Evolutionary conservation across 1,140 invertebrate species (phyloP).

Genomic region (Habropoda laboriosa): DNA sequence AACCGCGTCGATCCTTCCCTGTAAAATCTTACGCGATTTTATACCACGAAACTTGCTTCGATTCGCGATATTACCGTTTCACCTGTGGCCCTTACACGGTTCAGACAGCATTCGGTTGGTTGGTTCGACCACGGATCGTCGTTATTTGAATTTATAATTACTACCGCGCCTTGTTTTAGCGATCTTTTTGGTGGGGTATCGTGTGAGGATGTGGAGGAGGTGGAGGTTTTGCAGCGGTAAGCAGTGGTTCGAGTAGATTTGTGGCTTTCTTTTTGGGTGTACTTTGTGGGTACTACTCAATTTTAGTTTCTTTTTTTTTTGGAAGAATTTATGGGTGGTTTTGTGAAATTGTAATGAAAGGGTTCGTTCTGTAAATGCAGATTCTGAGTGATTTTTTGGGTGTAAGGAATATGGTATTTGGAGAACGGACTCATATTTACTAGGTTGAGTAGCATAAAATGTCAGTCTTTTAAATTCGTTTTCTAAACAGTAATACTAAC

Average conservation of each 20-base stretch:
- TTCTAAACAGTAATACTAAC: too few species aligned
- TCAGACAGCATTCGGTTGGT: slow-evolving; percentile 4
- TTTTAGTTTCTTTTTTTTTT: background rate
- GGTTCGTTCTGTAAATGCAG: too few species aligned
- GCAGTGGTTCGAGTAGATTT: background rate
- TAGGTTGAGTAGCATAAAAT: too few species aligned
- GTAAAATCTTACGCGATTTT: background rate
- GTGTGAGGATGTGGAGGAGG: background rate
- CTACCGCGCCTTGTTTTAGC: slow-evolving; percentile 34
- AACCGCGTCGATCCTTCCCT: slow-evolving; percentile 1
- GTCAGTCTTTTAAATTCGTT: too few species aligned
- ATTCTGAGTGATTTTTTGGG: too few species aligned
- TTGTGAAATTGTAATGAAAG: too few species aligned
- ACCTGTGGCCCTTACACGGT: background rate
- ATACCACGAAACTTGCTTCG: background rate
- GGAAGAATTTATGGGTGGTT: background rate
- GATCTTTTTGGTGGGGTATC: background rate
- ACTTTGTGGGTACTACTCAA: too few species aligned
- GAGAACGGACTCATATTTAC: too few species aligned
- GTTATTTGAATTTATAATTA: slow-evolving; percentile 50
- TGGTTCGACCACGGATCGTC: background rate
- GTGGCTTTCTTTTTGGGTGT: too few species aligned
- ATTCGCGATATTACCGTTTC: slow-evolving; percentile 9
- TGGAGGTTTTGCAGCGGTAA: background rate
- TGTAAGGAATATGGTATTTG: too few species aligned